Evolutionary conservation across 2,888 invertebrate species (phyloP), one percentile per base, ranked within the genome.

Genomic region (Perizoma affinitatum): DNA sequence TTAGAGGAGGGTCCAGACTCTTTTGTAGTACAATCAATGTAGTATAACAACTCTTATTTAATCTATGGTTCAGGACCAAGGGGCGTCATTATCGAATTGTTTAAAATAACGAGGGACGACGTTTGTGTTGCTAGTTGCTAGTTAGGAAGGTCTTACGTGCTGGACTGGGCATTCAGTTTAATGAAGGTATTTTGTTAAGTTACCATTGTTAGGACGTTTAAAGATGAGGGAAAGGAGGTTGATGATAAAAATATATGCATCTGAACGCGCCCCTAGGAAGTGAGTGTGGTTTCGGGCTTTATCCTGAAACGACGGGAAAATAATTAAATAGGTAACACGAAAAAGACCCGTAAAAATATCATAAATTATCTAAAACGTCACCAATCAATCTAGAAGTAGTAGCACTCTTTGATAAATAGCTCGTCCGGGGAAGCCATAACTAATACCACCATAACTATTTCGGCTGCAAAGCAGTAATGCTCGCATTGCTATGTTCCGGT

Each of bases 61-160:
- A 38, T 54, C 67, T 66, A 62, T 61, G 47, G 61, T 61, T 61
- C 61, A 36, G 11, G 63, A 74, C 75, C 74, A 70, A 73, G 77
- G 79, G 79, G 74, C 76, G 76, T 87, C 87, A 84, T 88, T 88
- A 88, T 84, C 83, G 87, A 88, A 88, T 88, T 90, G 90, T 90
- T 90, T 90, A 90, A 90, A 90, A 87, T 90, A 88, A 90, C 88
- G 87, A 89, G 88, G 83, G 82, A 76, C 68, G 63, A 67, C 76
- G 78, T 76, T 77, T 77, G 79, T 78, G 71, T 76, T 71, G 69
- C 75, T 69, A 78, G 77, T 78, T 76, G 69, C 75, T 69, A 78
- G 77, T 78, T 76, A 80, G 68, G 54, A 10, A n/a, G 52, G 22
- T 35, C 51, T 33, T 58, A 54, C 66, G 62, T 42, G 65, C 61